Evolutionary conservation across 2,888 invertebrate genomes (phyloP).

Genomic region (Deilephila elpenor): DNA sequence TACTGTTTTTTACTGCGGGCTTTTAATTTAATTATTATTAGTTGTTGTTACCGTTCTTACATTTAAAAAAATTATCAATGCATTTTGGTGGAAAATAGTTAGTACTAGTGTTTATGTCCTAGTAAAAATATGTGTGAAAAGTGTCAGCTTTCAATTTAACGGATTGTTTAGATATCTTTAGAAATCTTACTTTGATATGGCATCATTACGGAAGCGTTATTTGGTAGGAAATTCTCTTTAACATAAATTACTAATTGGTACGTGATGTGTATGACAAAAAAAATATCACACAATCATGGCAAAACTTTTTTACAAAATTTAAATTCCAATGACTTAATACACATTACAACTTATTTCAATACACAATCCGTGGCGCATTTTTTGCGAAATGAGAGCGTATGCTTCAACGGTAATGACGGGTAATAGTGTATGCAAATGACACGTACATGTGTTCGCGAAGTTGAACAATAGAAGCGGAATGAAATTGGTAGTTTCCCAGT

Average conservation of each 20-base stretch:
- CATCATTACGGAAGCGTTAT: not conserved
- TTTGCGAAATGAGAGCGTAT: not conserved
- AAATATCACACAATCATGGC: too few species aligned
- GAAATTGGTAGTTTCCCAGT: constrained; percentile 67
- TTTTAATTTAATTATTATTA: too few species aligned
- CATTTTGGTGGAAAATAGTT: too few species aligned
- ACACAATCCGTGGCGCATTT: not conserved
- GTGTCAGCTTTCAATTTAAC: too few species aligned
- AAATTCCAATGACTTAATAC: not conserved
- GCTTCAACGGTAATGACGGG: constrained; percentile 10
- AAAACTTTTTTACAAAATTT: not conserved
- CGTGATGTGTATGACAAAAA: too few species aligned
- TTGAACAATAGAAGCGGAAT: constrained; percentile 48
- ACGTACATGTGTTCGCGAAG: constrained; percentile 26
- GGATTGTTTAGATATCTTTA: too few species aligned
- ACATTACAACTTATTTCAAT: not conserved
- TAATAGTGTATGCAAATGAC: constrained; percentile 29
- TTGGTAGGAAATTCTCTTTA: too few species aligned
- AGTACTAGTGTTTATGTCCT: too few species aligned
- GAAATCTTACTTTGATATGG: not conserved
- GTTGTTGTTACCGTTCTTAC: too few species aligned
- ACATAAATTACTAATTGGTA: too few species aligned
- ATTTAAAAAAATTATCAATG: too few species aligned
- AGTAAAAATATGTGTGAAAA: too few species aligned
- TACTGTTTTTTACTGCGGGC: not conserved